A percentile compares a stretch with the other conserved stretches of the same genome.
Conservation (phyloP, 1,140 invertebrate species). For the Drosophila busckii region DNA sequence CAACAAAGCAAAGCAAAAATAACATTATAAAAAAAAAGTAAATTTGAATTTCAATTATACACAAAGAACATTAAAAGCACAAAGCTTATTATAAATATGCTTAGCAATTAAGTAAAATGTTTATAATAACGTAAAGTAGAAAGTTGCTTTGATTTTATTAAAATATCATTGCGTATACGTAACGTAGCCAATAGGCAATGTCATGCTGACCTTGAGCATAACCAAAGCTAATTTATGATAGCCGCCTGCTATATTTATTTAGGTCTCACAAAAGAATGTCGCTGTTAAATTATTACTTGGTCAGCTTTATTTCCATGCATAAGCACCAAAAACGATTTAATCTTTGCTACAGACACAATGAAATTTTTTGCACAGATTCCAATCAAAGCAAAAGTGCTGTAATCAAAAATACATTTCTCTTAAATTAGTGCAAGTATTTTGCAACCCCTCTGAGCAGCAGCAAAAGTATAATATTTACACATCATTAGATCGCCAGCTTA, state of each 20-base stretch:
- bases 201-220: conserved; percentile 47
- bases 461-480: conserved; percentile 38
- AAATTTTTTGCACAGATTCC: too few relatives aligned
- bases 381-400: conserved; percentile 6
- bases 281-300: conserved; percentile 40
- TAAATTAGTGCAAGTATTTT: conserved; percentile 28
- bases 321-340: neutral
- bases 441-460: conserved; percentile 8
- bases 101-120: too few relatives aligned
- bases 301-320: conserved; percentile 28
- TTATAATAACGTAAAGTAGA: too few relatives aligned
- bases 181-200: conserved; percentile 16
- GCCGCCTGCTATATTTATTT: conserved; percentile 54
- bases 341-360: neutral
- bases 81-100: too few relatives aligned
- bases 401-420: conserved; percentile 49
- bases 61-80: too few relatives aligned
- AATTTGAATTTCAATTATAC: too few relatives aligned
- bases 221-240: conserved; percentile 68
- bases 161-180: too few relatives aligned
- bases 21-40: too few relatives aligned
- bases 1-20: neutral
- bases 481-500: conserved; percentile 40
- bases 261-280: conserved; percentile 6
- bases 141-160: too few relatives aligned